Evolutionary conservation across 2,888 invertebrate species (phyloP), one percentile per base, ranked within the genome.

Genomic region (Dasypolia templi): DNA sequence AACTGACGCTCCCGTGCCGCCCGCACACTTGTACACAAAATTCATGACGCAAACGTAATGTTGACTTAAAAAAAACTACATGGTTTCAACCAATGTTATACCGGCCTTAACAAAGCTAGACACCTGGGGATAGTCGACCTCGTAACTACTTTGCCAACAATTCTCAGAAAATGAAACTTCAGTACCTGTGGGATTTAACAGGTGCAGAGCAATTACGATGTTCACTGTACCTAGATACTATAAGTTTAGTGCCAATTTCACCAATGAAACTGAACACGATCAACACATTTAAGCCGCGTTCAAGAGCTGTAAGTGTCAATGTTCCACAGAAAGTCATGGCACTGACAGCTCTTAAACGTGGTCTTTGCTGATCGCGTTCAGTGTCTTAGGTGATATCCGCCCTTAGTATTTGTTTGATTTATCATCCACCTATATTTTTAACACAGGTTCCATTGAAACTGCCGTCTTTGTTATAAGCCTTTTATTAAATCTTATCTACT

Each of bases 401-500:
- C n/a, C n/a, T n/a, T n/a, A n/a, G n/a, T 49, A 44, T 58, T 58
- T 19, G 17, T 29, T 32, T 35, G 2, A 29, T 49, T 22, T 29
- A n/a, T 49, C 9, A 51, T 19, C 14, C 14, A 19, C 29, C 1
- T 26, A 29, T n/a, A 6, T 26, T 58, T 42, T 46, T 14, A 17
- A 39, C 19, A 39, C 6, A 59, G 49, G 58, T 77, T 84, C 68
- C 71, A 67, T 77, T 76, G 72, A 71, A 81, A 79, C 80, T 82
- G 67, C 64, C 56, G 49, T 44, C 75, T 86, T 72, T 82, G 70
- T 64, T 63, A 32, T 53, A 62, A 78, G 69, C 73, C 75, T 75
- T 77, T 78, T 71, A 76, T 69, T 62, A 68, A 76, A 77, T 83
- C 56, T 78, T 82, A 86, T 84, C 83, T 89, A 39, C 35, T 35